Conservation (phyloP, 2,888 invertebrate species). For the Cephonodes hylas region DNA sequence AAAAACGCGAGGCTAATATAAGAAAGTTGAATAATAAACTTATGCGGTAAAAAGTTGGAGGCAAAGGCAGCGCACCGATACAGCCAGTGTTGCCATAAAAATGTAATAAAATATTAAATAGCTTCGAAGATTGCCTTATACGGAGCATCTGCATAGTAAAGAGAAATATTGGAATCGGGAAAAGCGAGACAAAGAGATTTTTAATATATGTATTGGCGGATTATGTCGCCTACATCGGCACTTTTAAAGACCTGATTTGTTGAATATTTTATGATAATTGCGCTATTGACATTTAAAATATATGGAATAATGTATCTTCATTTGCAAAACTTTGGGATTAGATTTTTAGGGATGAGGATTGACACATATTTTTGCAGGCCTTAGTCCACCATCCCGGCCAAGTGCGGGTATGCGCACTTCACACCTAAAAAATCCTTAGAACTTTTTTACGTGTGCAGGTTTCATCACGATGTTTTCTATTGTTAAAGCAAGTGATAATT, state of each 20-base stretch:
- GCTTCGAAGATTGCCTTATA: slow-evolving; percentile 7
- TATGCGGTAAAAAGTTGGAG: background rate
- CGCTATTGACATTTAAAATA: no score
- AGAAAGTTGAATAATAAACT: background rate
- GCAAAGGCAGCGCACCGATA: background rate
- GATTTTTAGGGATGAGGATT: no score
- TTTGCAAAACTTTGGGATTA: no score
- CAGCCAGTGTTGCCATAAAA: slow-evolving; percentile 1
- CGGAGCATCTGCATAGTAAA: slow-evolving; percentile 15
- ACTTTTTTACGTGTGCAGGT: no score
- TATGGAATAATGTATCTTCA: no score
- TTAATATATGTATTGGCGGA: slow-evolving; percentile 15
- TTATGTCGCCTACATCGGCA: background rate
- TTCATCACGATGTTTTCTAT: no score
- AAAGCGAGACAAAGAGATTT: background rate
- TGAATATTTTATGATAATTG: background rate
- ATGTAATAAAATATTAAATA: slow-evolving; percentile 7
- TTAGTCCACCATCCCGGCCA: no score
- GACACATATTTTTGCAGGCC: no score
- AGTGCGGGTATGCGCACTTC: no score
- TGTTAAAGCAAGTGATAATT: no score
- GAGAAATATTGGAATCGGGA: slow-evolving; percentile 3
- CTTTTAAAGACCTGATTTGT: background rate
- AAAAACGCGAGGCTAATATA: background rate
- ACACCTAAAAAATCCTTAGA: no score